A percentile compares a stretch with the other conserved stretches of the same genome.
phyloP scores from a whole-genome alignment of 2,797 vertebrate genomes.

The Coendou prehensilis region DNA sequence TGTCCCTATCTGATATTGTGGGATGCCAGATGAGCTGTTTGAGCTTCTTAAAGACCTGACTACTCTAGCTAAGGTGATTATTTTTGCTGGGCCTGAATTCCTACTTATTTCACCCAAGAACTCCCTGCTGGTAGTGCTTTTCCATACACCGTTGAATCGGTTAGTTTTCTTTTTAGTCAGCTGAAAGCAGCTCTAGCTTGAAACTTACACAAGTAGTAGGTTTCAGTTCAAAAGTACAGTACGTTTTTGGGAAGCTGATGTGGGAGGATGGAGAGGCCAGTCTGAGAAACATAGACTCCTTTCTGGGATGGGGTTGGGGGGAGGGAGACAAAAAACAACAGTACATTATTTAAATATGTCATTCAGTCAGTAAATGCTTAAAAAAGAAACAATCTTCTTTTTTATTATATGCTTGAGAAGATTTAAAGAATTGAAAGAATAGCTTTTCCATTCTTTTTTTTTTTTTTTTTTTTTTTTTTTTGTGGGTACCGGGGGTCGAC shows the following conservation, averaged over 20 bases:
- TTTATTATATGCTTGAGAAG: slow-evolving; percentile 58
- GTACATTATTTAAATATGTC: slow-evolving; percentile 44
- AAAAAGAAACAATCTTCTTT: background rate
- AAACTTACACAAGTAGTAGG: background rate
- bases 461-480: no score
- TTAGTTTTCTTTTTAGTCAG: slow-evolving; percentile 50
- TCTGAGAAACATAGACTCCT: background rate
- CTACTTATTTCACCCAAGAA: slow-evolving; percentile 22
- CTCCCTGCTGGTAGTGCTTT: background rate
- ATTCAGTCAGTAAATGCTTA: slow-evolving; percentile 32
- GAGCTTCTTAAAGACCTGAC: background rate
- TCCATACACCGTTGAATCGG: background rate
- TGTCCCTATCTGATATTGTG: background rate
- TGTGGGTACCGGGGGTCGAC: no score
- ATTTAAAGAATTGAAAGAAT: slow-evolving; percentile 44
- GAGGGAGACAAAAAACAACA: background rate
- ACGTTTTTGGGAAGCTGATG: background rate
- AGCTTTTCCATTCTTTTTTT: background rate
- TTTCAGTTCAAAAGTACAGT: slow-evolving; percentile 48
- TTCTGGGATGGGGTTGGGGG: background rate
- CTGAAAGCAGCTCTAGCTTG: background rate
- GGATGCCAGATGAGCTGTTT: background rate
- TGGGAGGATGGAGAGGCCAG: background rate
- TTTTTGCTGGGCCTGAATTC: slow-evolving; percentile 31
- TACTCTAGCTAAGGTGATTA: background rate